These are phyloP conservation scores for Phoxinus dragarum DNA, from an alignment of 2,797 vertebrate genomes.

Conservation along the genomic window DNA sequence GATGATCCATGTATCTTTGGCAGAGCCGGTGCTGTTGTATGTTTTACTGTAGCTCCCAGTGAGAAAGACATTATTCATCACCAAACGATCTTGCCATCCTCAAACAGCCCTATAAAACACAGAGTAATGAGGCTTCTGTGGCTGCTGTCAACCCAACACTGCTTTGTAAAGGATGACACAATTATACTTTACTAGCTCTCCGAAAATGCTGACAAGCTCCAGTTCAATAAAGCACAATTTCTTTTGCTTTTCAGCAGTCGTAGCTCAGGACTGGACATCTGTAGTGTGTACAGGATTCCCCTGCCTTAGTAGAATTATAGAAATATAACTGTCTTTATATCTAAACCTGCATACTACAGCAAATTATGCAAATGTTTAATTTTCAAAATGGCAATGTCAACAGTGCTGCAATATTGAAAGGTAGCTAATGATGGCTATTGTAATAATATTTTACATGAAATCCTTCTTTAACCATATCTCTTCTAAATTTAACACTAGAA, in stretches of 20 bases:
- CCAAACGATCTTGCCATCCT: constrained; percentile 70
- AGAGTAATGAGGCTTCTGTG: constrained; percentile 82
- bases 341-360: background rate
- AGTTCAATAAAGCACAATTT: constrained; percentile 82
- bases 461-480: constrained; percentile 6
- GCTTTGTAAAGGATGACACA: constrained; percentile 86
- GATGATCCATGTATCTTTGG: constrained; percentile 76
- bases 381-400: background rate
- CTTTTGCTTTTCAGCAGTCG: constrained; percentile 65
- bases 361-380: constrained; percentile 2
- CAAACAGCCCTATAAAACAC: constrained; percentile 71
- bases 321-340: constrained; percentile 2
- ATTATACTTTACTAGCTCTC: constrained; percentile 84
- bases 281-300: constrained; percentile 44
- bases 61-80: constrained; percentile 82
- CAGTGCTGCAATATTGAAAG: constrained; percentile 8
- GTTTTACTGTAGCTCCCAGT: constrained; percentile 78
- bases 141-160: constrained; percentile 79
- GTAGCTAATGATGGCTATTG: background rate
- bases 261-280: constrained; percentile 70
- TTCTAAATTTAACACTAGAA: background rate
- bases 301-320: background rate
- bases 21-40: constrained; percentile 66
- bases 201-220: constrained; percentile 81
- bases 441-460: constrained; percentile 8